Percentiles rank a stretch among this genome's conserved stretches.
phyloP scores from a whole-genome alignment of 1,140 invertebrate species.

The Calliphora vicina region DNA sequence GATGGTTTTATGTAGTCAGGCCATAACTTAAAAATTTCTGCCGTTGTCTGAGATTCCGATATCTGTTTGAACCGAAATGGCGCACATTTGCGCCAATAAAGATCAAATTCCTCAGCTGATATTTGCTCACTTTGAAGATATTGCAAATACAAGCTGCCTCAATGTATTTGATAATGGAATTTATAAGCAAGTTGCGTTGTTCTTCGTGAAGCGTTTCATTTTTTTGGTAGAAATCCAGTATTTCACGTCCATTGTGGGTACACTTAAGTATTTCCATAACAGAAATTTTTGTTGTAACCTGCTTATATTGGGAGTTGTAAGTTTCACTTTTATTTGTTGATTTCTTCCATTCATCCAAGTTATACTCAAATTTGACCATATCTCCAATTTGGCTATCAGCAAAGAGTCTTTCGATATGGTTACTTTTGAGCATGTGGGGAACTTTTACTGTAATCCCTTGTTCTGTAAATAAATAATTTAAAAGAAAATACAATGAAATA shows the following conservation, averaged over 20 bases:
- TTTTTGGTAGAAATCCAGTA: background rate
- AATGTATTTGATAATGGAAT: background rate
- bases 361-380: background rate
- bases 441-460: background rate
- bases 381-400: background rate
- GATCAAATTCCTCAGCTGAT: background rate
- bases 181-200: background rate
- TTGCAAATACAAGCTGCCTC: background rate
- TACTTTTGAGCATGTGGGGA: too few species aligned
- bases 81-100: background rate
- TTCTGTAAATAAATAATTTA: background rate
- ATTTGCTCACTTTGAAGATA: background rate
- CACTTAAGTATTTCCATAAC: background rate
- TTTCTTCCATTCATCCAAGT: background rate
- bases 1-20: too few species aligned
- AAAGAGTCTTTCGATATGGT: background rate
- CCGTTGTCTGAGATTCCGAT: background rate
- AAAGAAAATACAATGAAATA: background rate
- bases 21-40: too few species aligned
- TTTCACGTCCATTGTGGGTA: background rate
- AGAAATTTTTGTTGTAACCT: background rate
- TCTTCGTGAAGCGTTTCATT: background rate
- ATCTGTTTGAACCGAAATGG: background rate
- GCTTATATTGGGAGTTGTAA: background rate
- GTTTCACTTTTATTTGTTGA: background rate